These are phyloP conservation scores for Hemiscyllium ocellatum DNA, from an alignment of 2,113 vertebrate species.

Conservation along the genomic window DNA sequence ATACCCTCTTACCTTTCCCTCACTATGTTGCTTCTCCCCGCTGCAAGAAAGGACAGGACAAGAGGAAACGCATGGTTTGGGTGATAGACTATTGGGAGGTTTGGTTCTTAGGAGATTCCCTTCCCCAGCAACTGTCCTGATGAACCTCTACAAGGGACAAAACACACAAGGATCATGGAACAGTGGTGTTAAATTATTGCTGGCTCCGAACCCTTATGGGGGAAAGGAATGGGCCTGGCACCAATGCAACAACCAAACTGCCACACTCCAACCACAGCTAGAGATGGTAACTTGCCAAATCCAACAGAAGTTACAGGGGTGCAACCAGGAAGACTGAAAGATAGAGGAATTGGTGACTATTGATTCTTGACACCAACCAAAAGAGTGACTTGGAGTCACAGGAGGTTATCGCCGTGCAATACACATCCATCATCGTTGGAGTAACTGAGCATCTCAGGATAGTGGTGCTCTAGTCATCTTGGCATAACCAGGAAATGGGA, in stretches of 20 bases:
- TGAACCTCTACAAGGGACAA: background rate
- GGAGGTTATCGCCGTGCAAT: background rate
- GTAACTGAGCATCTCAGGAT: background rate
- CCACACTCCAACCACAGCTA: background rate
- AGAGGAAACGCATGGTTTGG: too few species aligned
- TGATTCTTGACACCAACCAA: background rate
- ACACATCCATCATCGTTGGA: background rate
- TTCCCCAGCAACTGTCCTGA: background rate
- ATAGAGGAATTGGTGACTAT: background rate
- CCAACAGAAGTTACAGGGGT: background rate
- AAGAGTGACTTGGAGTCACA: background rate
- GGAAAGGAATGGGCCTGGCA: background rate
- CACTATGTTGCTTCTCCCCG: background rate
- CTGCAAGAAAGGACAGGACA: background rate
- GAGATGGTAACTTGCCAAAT: background rate
- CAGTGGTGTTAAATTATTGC: background rate
- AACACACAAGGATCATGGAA: background rate
- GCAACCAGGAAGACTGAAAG: background rate
- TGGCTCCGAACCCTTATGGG: background rate
- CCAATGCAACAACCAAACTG: background rate
- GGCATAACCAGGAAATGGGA: background rate
- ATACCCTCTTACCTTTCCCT: background rate
- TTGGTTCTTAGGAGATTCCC: background rate
- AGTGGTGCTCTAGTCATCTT: background rate
- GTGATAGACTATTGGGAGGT: background rate